Conservation (phyloP, 2,888 invertebrate genomes). For the Gisinianus flammeolus region DNA sequence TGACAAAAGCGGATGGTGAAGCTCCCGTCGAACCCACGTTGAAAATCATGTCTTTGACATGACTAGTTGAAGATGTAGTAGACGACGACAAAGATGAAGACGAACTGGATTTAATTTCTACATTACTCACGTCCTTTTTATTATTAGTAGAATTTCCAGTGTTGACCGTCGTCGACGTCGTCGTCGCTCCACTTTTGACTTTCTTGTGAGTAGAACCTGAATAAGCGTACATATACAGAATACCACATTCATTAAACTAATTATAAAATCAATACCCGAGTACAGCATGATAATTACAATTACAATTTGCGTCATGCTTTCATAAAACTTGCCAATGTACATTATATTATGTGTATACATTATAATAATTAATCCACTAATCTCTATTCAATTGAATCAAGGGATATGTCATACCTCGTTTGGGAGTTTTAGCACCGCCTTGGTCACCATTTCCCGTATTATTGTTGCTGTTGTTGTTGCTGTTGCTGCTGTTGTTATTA, state of each 20-base stretch:
- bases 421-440: slow-evolving; percentile 50
- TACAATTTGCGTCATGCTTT: no score
- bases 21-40: slow-evolving; percentile 41
- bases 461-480: slow-evolving; percentile 40
- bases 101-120: slow-evolving; percentile 9
- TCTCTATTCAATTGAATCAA: no score
- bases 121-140: slow-evolving; percentile 19
- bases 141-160: slow-evolving; percentile 11
- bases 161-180: slow-evolving; percentile 22
- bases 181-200: slow-evolving; percentile 48
- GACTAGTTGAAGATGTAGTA: slow-evolving; percentile 19
- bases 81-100: slow-evolving; percentile 9
- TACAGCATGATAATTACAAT: no score
- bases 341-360: no score
- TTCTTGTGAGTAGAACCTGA: slow-evolving; percentile 56
- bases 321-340: no score
- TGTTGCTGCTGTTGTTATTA: slow-evolving; percentile 39
- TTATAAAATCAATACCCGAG: no score
- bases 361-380: no score
- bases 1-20: slow-evolving; percentile 55
- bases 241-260: no score
- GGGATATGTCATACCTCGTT: slow-evolving; percentile 40
- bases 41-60: slow-evolving; percentile 48
- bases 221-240: no score
- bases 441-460: slow-evolving; percentile 24